A percentile compares a stretch with the other conserved stretches of the same genome.
These are phyloP conservation scores for Meta bourneti DNA, from an alignment of 2,888 invertebrate species.

Conservation along the genomic window DNA sequence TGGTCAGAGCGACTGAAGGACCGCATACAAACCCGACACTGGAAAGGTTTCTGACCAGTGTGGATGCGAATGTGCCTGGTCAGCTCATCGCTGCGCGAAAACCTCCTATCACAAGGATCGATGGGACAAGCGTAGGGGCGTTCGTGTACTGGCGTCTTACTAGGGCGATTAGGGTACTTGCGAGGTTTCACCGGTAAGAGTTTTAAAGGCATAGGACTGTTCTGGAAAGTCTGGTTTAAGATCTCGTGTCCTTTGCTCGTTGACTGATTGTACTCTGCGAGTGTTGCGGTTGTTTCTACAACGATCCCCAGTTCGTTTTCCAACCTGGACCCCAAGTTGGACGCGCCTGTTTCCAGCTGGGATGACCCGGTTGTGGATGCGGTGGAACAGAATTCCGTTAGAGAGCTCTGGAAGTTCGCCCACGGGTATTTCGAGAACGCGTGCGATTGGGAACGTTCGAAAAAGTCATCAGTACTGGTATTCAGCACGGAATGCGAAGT, in stretches of 20 bases:
- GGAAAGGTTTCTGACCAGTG: conserved; percentile 99
- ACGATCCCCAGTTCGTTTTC: conserved; percentile 58
- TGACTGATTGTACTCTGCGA: conserved; percentile 73
- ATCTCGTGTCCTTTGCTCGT: conserved; percentile 89
- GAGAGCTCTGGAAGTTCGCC: conserved; percentile 46
- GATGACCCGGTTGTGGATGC: background rate
- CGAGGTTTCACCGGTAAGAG: conserved; percentile 95
- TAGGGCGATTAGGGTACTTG: conserved; percentile 97
- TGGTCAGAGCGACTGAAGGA: conserved; percentile 99
- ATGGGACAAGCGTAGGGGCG: conserved; percentile 99
- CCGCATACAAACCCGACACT: conserved; percentile 98
- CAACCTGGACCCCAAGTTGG: conserved; percentile 36
- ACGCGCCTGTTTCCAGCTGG: conserved; percentile 39
- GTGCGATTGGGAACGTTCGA: conserved; percentile 24
- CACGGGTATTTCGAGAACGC: conserved; percentile 58
- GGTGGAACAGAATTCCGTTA: conserved; percentile 48
- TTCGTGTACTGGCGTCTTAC: conserved; percentile 99
- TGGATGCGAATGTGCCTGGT: conserved; percentile 99
- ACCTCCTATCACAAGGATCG: conserved; percentile 97
- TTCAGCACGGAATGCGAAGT: conserved; percentile 52
- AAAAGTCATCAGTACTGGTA: conserved; percentile 61
- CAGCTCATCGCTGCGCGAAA: conserved; percentile 98
- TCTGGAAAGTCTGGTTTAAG: conserved; percentile 87
- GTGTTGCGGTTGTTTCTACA: conserved; percentile 40
- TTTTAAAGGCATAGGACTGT: conserved; percentile 91